A percentile compares a stretch with the other conserved stretches of the same genome.
phyloP scores from a whole-genome alignment of 2,797 vertebrate genomes.

The Rhincodon typus region DNA sequence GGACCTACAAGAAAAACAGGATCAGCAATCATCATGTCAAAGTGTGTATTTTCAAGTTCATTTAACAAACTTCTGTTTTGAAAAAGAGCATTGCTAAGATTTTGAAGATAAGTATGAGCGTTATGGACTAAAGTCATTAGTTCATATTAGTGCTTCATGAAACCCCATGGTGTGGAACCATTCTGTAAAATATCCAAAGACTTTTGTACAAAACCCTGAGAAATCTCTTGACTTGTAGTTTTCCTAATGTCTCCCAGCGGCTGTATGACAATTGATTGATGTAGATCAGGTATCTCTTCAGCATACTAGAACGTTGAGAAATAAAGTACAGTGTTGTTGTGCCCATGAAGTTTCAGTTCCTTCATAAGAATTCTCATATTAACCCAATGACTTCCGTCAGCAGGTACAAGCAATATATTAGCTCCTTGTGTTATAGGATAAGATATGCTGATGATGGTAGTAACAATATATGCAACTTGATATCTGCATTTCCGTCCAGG shows the following conservation, averaged over 20 bases:
- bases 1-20: no score
- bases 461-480: not conserved
- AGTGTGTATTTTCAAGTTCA: no score
- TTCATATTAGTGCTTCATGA: not conserved
- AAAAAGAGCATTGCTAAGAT: no score
- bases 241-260: not conserved
- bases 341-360: conserved; percentile 53
- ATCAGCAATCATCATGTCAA: no score
- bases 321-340: conserved; percentile 57
- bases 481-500: not conserved
- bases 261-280: conserved; percentile 43
- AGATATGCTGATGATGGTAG: not conserved
- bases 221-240: rapidly evolving
- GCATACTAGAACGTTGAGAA: conserved; percentile 55
- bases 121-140: no score
- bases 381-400: conserved; percentile 68
- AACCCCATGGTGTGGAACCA: no score
- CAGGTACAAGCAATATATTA: conserved; percentile 51
- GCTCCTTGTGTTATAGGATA: not conserved
- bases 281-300: conserved; percentile 48
- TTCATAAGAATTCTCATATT: conserved; percentile 63
- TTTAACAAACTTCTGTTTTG: no score
- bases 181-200: not conserved
- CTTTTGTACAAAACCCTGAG: not conserved
- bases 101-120: not conserved